phyloP scores from a whole-genome alignment of 1,140 invertebrate genomes.

The Drosophila saltans region DNA sequence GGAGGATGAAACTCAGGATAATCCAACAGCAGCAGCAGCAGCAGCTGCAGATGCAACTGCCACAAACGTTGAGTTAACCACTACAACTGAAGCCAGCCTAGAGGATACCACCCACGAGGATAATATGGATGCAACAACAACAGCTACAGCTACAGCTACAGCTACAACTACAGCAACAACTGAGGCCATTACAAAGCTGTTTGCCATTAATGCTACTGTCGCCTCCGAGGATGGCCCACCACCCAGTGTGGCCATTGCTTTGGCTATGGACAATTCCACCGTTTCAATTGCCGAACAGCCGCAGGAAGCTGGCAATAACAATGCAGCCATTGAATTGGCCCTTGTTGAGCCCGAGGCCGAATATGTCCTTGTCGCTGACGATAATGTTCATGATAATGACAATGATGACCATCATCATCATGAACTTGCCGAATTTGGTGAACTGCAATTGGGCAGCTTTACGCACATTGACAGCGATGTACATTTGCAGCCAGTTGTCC shows the following conservation, averaged over 20 bases:
- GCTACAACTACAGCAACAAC: conserved; percentile 39
- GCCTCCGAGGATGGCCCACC: conserved; percentile 35
- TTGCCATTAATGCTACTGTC: conserved; percentile 67
- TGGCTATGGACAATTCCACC: conserved; percentile 57
- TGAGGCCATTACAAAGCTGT: conserved; percentile 59
- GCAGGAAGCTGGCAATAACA: conserved; percentile 55
- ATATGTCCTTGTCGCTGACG: conserved; percentile 66
- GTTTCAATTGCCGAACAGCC: conserved; percentile 66
- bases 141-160: conserved; percentile 41
- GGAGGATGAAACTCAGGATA: conserved; percentile 57
- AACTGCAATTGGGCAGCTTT: conserved; percentile 67
- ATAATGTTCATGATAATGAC: background rate
- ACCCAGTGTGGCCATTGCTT: conserved; percentile 60
- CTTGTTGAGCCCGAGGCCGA: conserved; percentile 71
- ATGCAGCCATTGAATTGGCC: conserved; percentile 66
- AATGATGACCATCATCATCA: conserved; percentile 57
- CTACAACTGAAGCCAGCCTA: conserved; percentile 21
- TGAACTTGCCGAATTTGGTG: conserved; percentile 32
- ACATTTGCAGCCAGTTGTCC: conserved; percentile 75
- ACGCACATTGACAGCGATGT: conserved; percentile 74
- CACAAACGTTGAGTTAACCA: conserved; percentile 33
- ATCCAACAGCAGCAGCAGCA: conserved; percentile 27
- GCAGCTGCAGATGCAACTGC: conserved; percentile 3
- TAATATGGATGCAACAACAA: conserved; percentile 25
- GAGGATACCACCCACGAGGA: conserved; percentile 8